Percentiles rank a stretch among this genome's conserved stretches.
These are phyloP conservation scores for Rousettus leschenaultii DNA, from an alignment of 2,113 vertebrate genomes.

Conservation along the genomic window DNA sequence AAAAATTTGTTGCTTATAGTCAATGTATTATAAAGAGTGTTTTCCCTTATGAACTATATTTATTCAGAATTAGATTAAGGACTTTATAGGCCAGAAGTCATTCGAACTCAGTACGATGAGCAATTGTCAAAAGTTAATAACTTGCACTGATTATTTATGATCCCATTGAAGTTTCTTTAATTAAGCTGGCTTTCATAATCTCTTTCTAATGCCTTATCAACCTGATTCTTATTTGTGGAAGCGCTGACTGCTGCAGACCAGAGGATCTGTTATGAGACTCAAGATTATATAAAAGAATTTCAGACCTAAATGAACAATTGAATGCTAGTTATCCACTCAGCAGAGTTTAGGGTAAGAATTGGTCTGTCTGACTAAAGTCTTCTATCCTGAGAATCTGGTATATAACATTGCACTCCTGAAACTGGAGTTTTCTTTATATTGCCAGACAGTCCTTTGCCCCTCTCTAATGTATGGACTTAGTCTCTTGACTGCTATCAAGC, in stretches of 20 bases:
- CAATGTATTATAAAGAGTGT: conserved; percentile 31
- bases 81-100: conserved; percentile 71
- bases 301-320: conserved; percentile 52
- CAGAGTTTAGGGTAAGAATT: not conserved
- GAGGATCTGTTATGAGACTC: conserved; percentile 60
- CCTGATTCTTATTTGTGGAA: conserved; percentile 68
- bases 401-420: not conserved
- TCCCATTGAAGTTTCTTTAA: conserved; percentile 75
- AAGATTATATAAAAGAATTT: conserved; percentile 58
- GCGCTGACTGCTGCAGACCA: conserved; percentile 21
- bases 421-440: not conserved
- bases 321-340: conserved; percentile 11
- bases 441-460: not conserved
- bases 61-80: conserved; percentile 72
- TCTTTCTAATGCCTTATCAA: conserved; percentile 69
- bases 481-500: not conserved
- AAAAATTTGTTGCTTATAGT: conserved; percentile 52
- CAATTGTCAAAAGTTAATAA: conserved; percentile 75
- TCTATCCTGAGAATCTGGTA: not conserved
- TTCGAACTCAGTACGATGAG: conserved; percentile 68
- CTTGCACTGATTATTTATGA: conserved; percentile 74
- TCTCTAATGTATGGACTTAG: not conserved
- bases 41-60: conserved; percentile 43
- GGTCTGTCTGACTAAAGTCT: not conserved
- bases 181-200: conserved; percentile 73